These are phyloP conservation scores for Spheniscus humboldti DNA, from an alignment of 2,797 vertebrate genomes.

Conservation along the genomic window DNA sequence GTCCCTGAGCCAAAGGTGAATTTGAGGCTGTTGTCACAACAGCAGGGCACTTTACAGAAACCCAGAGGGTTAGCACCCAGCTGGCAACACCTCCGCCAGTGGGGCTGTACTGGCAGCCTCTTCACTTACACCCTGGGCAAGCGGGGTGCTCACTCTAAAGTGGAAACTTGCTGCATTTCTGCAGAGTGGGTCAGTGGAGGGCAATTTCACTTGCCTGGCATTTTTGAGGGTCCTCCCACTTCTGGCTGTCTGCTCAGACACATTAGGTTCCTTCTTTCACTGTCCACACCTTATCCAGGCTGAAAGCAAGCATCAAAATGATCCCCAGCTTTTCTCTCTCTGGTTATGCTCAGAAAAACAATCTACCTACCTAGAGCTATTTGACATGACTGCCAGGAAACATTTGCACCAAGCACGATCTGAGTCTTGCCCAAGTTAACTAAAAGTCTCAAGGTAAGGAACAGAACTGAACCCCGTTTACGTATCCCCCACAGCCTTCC, in stretches of 20 bases:
- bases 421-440: background rate
- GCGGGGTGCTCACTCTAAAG: background rate
- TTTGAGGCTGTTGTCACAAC: background rate
- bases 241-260: background rate
- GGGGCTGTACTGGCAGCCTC: background rate
- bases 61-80: no score
- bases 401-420: background rate
- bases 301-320: background rate
- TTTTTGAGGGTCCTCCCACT: background rate
- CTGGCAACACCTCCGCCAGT: no score
- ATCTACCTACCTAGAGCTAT: background rate
- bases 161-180: background rate
- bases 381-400: background rate
- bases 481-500: background rate
- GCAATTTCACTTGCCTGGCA: background rate
- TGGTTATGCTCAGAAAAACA: background rate
- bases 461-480: background rate
- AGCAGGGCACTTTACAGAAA: background rate
- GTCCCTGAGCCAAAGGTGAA: background rate
- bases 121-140: no score
- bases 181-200: no score
- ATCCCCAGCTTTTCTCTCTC: background rate
- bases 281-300: background rate
- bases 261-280: background rate
- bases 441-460: background rate